phyloP scores from a whole-genome alignment of 1,140 invertebrate genomes.

The Caenorhabditis brenneri region DNA sequence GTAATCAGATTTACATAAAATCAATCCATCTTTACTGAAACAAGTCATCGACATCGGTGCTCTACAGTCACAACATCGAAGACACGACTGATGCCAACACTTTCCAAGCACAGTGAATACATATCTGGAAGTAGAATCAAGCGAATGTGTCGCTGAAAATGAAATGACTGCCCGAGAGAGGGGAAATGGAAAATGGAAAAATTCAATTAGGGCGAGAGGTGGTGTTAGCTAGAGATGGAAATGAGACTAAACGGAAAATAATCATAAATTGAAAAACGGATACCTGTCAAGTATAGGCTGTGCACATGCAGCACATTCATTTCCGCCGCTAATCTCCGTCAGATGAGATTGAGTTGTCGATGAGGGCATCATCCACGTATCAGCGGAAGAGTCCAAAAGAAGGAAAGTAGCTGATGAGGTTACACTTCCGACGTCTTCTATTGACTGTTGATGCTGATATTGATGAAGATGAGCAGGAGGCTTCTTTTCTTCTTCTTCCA shows the following conservation, averaged over 20 bases:
- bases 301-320: constrained; percentile 52
- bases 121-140: constrained; percentile 44
- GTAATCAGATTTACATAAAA: constrained; percentile 97
- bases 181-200: constrained; percentile 27
- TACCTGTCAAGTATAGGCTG: constrained; percentile 54
- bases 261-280: constrained; percentile 9
- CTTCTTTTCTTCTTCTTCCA: constrained; percentile 26
- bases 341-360: not conserved
- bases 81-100: constrained; percentile 52
- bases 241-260: constrained; percentile 28
- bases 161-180: not conserved
- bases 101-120: constrained; percentile 49
- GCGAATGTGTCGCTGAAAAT: constrained; percentile 18
- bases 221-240: constrained; percentile 20
- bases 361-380: constrained; percentile 12
- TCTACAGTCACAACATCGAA: constrained; percentile 52
- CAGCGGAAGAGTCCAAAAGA: not conserved
- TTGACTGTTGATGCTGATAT: constrained; percentile 10
- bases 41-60: constrained; percentile 80
- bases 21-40: constrained; percentile 89
- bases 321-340: constrained; percentile 41
- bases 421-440: constrained; percentile 14
- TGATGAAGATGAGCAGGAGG: constrained; percentile 13
- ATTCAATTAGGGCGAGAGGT: constrained; percentile 20
- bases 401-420: constrained; percentile 20